A percentile compares a stretch with the other conserved stretches of the same genome.
These are phyloP conservation scores for Plagiodera versicolora DNA, from an alignment of 2,888 invertebrate genomes.

Conservation along the genomic window DNA sequence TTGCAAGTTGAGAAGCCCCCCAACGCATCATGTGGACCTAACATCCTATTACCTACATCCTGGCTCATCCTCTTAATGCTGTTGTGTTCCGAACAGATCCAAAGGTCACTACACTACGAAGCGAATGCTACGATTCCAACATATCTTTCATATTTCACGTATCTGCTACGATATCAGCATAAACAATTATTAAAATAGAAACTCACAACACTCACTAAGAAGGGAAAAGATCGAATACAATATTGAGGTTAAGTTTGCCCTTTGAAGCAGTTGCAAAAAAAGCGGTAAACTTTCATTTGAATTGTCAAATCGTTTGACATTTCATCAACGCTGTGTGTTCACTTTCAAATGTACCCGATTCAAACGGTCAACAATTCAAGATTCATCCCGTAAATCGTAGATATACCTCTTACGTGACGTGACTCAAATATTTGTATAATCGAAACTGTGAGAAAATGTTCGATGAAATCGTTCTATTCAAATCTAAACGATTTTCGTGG, in stretches of 20 bases:
- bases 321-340: no score
- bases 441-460: constrained; percentile 11
- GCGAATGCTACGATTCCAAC: not conserved
- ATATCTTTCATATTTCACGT: not conserved
- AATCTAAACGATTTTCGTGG: constrained; percentile 4
- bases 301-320: no score
- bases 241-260: no score
- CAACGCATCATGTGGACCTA: constrained; percentile 45
- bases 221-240: no score
- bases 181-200: no score
- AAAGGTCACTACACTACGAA: constrained; percentile 29
- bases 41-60: constrained; percentile 54
- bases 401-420: not conserved
- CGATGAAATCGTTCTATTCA: not conserved
- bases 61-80: constrained; percentile 50
- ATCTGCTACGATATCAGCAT: no score
- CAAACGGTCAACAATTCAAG: not conserved
- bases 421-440: not conserved
- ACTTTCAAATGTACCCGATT: no score
- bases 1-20: constrained; percentile 48
- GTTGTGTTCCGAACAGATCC: constrained; percentile 30
- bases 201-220: no score
- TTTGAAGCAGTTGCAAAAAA: no score
- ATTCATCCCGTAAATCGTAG: not conserved
- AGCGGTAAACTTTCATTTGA: no score